Evolutionary conservation across 2,797 vertebrate species (phyloP), one percentile per base, ranked within the genome.

Genomic region (Poecilia picta): DNA sequence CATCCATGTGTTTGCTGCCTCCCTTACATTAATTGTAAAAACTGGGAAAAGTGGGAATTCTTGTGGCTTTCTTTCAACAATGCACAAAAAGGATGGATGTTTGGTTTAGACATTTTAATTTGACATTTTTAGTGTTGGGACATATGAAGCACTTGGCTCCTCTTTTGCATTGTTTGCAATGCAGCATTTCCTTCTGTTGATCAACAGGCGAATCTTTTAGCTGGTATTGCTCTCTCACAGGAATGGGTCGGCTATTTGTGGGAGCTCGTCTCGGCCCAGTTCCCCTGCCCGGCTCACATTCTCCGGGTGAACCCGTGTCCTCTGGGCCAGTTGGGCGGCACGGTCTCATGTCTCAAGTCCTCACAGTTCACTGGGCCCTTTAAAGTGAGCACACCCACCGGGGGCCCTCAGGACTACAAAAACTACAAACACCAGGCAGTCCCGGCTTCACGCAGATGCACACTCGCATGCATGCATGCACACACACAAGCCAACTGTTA

Each of bases 311-410:
- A 94, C 95, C 92, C 87, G 81, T 94, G 92, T 94, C 90, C 91
- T 76, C 70, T 86, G 92, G 90, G 90, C 91, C 89, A 93, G 92
- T 92, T 93, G 92, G 93, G 93, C 92, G 93, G 92, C 90, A 89
- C 88, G 72, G 94, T 94, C 93, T 95, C 93, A 95, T 95, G 95
- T 95, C 95, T 95, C 92, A 88, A 94, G 94, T 94, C 95, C 94
- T 95, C 94, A 95, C 95, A 95, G 95, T 95, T 95, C 95, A 96
- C 89, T 95, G 94, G 94, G 91, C 94, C 89, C 95, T 96, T 96
- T 96, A 94, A 96, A 95, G 95, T 95, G 89, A 92, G 88, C 92
- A 92, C 94, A 88, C 93, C 92, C 89, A 92, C 85, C 84, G 43
- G 91, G 93, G 89, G 88, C 91, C 91, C 89, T 85, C 64, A 89